Percentiles rank a stretch among this genome's conserved stretches.
Evolutionary conservation across 1,140 invertebrate species (phyloP).

Genomic region (Drosophila setifemur): DNA sequence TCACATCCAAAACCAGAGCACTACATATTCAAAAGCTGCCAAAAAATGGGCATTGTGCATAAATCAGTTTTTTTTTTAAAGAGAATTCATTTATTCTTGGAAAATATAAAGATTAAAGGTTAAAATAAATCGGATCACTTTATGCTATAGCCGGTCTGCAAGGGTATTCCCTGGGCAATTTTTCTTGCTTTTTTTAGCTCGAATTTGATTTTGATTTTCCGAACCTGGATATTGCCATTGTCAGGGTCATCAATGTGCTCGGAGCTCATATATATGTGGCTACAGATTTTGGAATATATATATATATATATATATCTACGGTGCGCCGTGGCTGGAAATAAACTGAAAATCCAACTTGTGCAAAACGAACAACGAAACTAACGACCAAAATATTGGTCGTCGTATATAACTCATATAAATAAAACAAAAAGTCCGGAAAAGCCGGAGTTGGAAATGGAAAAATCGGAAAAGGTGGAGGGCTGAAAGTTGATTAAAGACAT

Average conservation of each 20-base stretch:
- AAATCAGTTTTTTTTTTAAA: too few relatives aligned
- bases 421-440: conserved; percentile 9
- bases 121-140: too few relatives aligned
- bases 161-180: too few relatives aligned
- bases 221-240: conserved; percentile 27
- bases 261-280: too few relatives aligned
- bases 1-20: too few relatives aligned
- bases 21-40: background rate
- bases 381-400: conserved; percentile 56
- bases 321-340: conserved; percentile 15
- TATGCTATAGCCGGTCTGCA: too few relatives aligned
- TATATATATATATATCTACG: background rate
- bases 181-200: conserved; percentile 7
- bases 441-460: background rate
- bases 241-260: conserved; percentile 55
- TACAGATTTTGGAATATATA: background rate
- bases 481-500: too few relatives aligned
- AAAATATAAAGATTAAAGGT: too few relatives aligned
- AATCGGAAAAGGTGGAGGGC: background rate
- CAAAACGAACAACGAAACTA: conserved; percentile 25
- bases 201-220: conserved; percentile 30
- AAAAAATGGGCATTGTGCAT: background rate
- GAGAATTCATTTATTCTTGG: too few relatives aligned
- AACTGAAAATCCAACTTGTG: conserved; percentile 69
- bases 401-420: conserved; percentile 59